Percentiles rank a stretch among this genome's conserved stretches.
These are phyloP conservation scores for Clitarchus hookeri DNA, from an alignment of 2,888 invertebrate genomes.

Conservation along the genomic window DNA sequence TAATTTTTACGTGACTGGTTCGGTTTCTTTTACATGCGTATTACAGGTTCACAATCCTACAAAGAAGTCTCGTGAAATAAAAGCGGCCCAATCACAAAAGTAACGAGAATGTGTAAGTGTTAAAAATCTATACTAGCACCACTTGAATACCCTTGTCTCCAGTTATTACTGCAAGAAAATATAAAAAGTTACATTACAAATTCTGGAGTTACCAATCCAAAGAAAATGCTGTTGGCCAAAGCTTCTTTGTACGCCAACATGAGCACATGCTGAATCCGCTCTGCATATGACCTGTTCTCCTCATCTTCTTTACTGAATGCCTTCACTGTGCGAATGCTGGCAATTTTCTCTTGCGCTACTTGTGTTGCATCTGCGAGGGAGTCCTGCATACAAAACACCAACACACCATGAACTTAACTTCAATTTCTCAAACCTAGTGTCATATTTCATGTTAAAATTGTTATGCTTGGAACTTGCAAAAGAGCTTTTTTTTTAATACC, in stretches of 20 bases:
- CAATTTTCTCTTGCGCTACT: constrained; percentile 88
- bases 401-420: neutral
- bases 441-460: neutral
- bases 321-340: constrained; percentile 91
- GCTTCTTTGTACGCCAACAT: constrained; percentile 84
- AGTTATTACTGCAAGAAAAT: no score
- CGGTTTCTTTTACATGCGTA: no score
- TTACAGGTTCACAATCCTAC: no score
- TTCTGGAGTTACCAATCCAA: constrained; percentile 71
- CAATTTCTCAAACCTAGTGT: neutral
- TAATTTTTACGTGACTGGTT: no score
- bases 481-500: neutral
- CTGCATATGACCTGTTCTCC: constrained; percentile 72
- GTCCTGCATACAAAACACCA: constrained; percentile 52
- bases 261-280: constrained; percentile 72
- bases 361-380: constrained; percentile 64
- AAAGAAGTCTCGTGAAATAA: no score
- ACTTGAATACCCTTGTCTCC: no score
- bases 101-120: no score
- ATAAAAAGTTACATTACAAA: no score
- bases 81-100: no score
- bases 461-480: neutral
- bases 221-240: constrained; percentile 85
- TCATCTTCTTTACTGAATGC: constrained; percentile 84
- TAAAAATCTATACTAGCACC: no score